These are phyloP conservation scores for Australoheros facetus DNA, from an alignment of 2,797 vertebrate species.

Conservation along the genomic window DNA sequence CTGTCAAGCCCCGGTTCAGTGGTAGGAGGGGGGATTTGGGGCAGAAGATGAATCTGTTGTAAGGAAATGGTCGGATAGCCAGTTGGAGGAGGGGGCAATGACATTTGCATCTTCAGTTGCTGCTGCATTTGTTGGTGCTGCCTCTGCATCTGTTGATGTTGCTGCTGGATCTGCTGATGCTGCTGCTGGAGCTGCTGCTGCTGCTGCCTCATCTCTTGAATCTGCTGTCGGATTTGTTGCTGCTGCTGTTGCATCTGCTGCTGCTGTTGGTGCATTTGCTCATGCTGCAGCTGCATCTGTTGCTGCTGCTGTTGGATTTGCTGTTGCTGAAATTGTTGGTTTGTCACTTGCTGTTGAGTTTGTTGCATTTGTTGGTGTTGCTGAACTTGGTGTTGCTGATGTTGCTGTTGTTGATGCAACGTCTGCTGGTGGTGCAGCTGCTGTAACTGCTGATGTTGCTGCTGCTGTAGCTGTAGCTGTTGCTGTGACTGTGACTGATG, in stretches of 20 bases:
- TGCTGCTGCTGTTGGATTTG: conserved; percentile 75
- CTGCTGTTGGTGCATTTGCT: conserved; percentile 82
- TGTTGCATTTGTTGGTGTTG: conserved; percentile 74
- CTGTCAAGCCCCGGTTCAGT: conserved; percentile 77
- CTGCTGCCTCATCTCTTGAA: conserved; percentile 83
- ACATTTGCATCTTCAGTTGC: conserved; percentile 84
- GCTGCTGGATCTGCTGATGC: conserved; percentile 85
- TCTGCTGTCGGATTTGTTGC: conserved; percentile 82
- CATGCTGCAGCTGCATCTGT: conserved; percentile 78
- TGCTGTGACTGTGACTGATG: conserved; percentile 37
- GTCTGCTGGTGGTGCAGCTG: conserved; percentile 66
- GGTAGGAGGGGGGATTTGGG: conserved; percentile 74
- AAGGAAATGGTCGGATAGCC: conserved; percentile 81
- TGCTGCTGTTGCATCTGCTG: conserved; percentile 84
- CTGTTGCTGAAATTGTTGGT: conserved; percentile 69
- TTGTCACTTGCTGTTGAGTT: conserved; percentile 54
- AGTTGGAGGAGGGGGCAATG: conserved; percentile 79
- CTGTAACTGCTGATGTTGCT: conserved; percentile 60
- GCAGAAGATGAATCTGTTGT: conserved; percentile 81
- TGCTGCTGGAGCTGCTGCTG: conserved; percentile 84
- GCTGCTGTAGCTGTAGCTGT: conserved; percentile 41
- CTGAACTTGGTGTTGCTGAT: conserved; percentile 68
- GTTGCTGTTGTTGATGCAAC: conserved; percentile 63
- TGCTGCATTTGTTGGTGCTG: conserved; percentile 86
- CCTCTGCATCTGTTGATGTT: conserved; percentile 85